Evolutionary conservation across 2,888 invertebrate species (phyloP).

Genomic region (Cataglyphis livida): DNA sequence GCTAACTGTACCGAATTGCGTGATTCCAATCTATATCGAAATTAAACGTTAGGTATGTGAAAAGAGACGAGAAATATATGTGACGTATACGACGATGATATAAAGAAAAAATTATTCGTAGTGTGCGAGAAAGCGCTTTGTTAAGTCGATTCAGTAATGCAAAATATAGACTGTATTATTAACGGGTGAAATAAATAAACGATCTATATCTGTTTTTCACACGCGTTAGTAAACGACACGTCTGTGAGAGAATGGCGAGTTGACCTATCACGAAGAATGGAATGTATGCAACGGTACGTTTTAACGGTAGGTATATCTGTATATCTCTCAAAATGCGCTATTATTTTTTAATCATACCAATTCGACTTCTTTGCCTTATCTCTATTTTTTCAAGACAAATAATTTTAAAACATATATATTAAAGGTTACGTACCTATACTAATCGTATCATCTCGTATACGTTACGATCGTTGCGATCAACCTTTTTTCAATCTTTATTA

Average conservation of each 20-base stretch:
- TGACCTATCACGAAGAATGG: slow-evolving; percentile 83
- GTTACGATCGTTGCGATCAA: slow-evolving; percentile 57
- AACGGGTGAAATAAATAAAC: slow-evolving; percentile 59
- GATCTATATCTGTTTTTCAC: slow-evolving; percentile 61
- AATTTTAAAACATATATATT: neutral
- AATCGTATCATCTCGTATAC: slow-evolving; percentile 46
- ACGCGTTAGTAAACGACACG: slow-evolving; percentile 71
- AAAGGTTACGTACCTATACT: slow-evolving; percentile 62
- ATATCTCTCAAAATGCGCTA: slow-evolving; percentile 40
- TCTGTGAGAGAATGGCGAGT: slow-evolving; percentile 81
- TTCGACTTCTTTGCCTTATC: neutral
- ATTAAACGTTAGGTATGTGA: slow-evolving; percentile 77
- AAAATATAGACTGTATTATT: slow-evolving; percentile 52
- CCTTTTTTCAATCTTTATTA: slow-evolving; percentile 62
- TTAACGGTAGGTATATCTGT: slow-evolving; percentile 23
- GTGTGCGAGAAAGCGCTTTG: slow-evolving; percentile 64
- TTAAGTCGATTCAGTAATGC: slow-evolving; percentile 61
- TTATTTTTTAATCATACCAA: slow-evolving; percentile 40
- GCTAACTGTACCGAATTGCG: slow-evolving; percentile 55
- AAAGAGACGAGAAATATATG: slow-evolving; percentile 77
- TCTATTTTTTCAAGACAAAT: neutral
- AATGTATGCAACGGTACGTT: slow-evolving; percentile 82
- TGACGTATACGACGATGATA: slow-evolving; percentile 75
- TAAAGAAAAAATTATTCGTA: slow-evolving; percentile 70
- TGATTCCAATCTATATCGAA: slow-evolving; percentile 66